A percentile compares a stretch with the other conserved stretches of the same genome.
These are phyloP conservation scores for Sinosuthora webbiana DNA, from an alignment of 2,113 vertebrate genomes.

Conservation along the genomic window DNA sequence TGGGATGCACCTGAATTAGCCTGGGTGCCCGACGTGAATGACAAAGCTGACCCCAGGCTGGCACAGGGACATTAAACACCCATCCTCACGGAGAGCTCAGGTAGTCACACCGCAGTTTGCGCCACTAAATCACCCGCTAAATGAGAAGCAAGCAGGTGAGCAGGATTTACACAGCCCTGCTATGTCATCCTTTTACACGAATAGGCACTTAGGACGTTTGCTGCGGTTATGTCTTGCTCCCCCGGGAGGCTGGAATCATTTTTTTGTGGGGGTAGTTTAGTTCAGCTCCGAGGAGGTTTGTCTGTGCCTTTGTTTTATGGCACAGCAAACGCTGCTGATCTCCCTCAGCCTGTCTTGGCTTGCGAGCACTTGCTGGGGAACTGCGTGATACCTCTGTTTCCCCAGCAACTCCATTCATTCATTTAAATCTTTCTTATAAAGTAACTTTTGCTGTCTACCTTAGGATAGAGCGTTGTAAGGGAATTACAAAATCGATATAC, in stretches of 20 bases:
- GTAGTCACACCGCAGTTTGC: background rate
- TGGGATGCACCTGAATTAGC: conserved; percentile 9
- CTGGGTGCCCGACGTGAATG: background rate
- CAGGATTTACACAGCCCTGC: conserved; percentile 10
- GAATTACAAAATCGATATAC: conserved; percentile 57
- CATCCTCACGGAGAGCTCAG: background rate
- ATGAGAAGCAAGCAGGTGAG: conserved; percentile 19
- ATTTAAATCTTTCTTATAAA: conserved; percentile 40
- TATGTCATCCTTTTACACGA: background rate
- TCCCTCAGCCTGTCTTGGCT: background rate
- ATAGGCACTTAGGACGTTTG: conserved; percentile 17
- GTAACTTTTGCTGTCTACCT: conserved; percentile 29
- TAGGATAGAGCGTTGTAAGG: background rate
- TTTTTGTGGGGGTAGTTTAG: conserved; percentile 23
- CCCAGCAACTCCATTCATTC: conserved; percentile 18
- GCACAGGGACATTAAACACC: background rate
- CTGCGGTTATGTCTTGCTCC: background rate
- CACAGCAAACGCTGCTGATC: background rate
- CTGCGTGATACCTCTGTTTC: background rate
- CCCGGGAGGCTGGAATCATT: conserved; percentile 16
- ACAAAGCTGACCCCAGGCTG: background rate
- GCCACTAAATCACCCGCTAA: conserved; percentile 29
- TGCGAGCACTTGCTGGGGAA: background rate
- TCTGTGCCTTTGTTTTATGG: conserved; percentile 23
- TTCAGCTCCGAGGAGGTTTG: conserved; percentile 8